phyloP scores from a whole-genome alignment of 2,113 vertebrate species.

The Dipodomys spectabilis region DNA sequence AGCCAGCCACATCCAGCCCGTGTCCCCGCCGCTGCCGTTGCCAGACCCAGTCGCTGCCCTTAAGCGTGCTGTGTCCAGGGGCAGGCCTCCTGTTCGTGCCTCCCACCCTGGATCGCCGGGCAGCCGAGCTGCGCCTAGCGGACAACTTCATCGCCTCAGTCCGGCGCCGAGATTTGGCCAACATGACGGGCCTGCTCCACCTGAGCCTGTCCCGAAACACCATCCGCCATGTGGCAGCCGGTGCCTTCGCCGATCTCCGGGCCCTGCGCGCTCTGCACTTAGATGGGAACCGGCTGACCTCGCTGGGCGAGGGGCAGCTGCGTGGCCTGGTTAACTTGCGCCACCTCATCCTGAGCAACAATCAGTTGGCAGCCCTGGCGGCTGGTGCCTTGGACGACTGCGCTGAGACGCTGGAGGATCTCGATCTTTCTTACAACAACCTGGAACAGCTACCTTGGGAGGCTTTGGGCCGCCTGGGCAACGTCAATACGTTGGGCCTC shows the following conservation, averaged over 20 bases:
- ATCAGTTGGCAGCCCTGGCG: constrained; percentile 93
- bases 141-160: constrained; percentile 97
- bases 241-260: constrained; percentile 93
- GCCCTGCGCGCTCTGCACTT: constrained; percentile 94
- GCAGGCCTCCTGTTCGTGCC: constrained; percentile 97
- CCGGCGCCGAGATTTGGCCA: constrained; percentile 92
- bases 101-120: constrained; percentile 92
- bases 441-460: constrained; percentile 93
- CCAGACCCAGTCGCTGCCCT: constrained; percentile 94
- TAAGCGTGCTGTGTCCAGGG: constrained; percentile 96
- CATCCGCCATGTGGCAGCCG: constrained; percentile 95
- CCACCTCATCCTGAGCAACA: constrained; percentile 95
- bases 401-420: constrained; percentile 92
- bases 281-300: constrained; percentile 94
- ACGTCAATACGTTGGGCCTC: constrained; percentile 95
- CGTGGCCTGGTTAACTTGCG: constrained; percentile 93
- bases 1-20: constrained; percentile 86
- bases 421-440: constrained; percentile 98
- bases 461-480: constrained; percentile 91
- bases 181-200: constrained; percentile 96
- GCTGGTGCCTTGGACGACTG: constrained; percentile 94
- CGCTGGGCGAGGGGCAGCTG: constrained; percentile 92
- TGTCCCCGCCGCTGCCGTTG: constrained; percentile 97
- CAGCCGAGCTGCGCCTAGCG: constrained; percentile 94
- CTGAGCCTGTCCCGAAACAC: constrained; percentile 94